Conservation (phyloP, 2,888 invertebrate species). For the Amblyjoppa proteus region DNA sequence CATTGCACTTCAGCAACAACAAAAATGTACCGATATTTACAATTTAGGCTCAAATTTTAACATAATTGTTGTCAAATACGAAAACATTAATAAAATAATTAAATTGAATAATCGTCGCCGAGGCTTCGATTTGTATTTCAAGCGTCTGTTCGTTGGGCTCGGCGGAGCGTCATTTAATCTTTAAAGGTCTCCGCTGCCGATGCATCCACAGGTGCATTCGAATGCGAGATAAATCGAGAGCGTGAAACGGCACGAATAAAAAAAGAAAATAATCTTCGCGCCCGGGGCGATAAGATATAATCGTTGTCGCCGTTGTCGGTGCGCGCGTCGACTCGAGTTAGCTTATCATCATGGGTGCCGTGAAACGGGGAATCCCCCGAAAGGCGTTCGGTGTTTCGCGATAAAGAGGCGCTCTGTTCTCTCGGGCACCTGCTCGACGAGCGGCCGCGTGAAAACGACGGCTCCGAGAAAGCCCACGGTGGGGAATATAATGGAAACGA, state of each 20-base stretch:
- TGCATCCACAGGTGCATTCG: slow-evolving; percentile 30
- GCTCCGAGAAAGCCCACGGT: background rate
- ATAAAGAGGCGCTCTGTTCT: slow-evolving; percentile 45
- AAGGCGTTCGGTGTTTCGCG: slow-evolving; percentile 55
- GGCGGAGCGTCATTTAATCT: background rate
- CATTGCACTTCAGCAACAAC: too few relatives aligned
- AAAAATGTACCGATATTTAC: too few relatives aligned
- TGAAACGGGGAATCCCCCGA: slow-evolving; percentile 46
- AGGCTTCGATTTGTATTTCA: background rate
- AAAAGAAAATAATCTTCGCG: slow-evolving; percentile 16
- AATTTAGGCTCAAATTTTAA: too few relatives aligned
- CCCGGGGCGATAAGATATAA: slow-evolving; percentile 23
- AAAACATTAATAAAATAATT: too few relatives aligned
- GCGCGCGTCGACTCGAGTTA: slow-evolving; percentile 6
- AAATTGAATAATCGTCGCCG: too few relatives aligned
- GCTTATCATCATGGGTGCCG: slow-evolving; percentile 20
- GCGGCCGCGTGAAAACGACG: background rate
- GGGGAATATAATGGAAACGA: slow-evolving; percentile 29
- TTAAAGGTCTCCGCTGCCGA: slow-evolving; percentile 18
- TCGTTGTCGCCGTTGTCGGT: slow-evolving; percentile 10
- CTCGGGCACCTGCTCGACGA: slow-evolving; percentile 48
- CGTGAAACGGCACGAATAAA: background rate
- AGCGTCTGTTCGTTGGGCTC: background rate
- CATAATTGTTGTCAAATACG: too few relatives aligned
- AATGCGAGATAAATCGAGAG: slow-evolving; percentile 19